Evolutionary conservation across 2,888 invertebrate genomes (phyloP).

Genomic region (Dromius quadrimaculatus): DNA sequence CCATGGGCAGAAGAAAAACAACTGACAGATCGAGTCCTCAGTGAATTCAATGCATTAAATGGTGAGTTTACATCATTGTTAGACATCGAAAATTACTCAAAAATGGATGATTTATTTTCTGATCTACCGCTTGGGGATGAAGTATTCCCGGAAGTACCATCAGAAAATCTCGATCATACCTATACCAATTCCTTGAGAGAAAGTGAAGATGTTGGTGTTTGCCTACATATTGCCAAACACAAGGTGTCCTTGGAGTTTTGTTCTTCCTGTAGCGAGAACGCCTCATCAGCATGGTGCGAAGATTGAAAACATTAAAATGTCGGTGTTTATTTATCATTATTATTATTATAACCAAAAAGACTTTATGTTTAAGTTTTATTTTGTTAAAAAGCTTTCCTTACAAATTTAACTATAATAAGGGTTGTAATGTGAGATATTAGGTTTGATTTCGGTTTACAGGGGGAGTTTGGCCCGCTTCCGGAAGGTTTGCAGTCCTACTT

Average conservation of each 20-base stretch:
- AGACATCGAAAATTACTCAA: constrained; percentile 38
- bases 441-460: constrained; percentile 60
- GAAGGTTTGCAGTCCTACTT: constrained; percentile 58
- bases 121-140: constrained; percentile 33
- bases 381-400: constrained; percentile 59
- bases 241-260: constrained; percentile 73
- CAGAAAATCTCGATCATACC: constrained; percentile 62
- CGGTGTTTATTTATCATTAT: constrained; percentile 58
- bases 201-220: constrained; percentile 68
- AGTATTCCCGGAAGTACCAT: constrained; percentile 20
- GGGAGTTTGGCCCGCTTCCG: constrained; percentile 49
- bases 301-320: constrained; percentile 59
- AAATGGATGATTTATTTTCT: constrained; percentile 50
- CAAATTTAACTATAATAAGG: constrained; percentile 54
- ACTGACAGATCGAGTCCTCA: constrained; percentile 27
- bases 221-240: constrained; percentile 71
- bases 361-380: constrained; percentile 37
- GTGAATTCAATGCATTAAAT: constrained; percentile 21
- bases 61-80: constrained; percentile 47
- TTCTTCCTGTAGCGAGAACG: constrained; percentile 69
- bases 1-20: constrained; percentile 56
- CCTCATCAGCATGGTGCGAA: constrained; percentile 60
- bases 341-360: constrained; percentile 52
- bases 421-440: constrained; percentile 53
- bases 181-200: constrained; percentile 57